Conservation (phyloP, 64 coral and sea anemone genomes). For the Anthopleura sola region DNA sequence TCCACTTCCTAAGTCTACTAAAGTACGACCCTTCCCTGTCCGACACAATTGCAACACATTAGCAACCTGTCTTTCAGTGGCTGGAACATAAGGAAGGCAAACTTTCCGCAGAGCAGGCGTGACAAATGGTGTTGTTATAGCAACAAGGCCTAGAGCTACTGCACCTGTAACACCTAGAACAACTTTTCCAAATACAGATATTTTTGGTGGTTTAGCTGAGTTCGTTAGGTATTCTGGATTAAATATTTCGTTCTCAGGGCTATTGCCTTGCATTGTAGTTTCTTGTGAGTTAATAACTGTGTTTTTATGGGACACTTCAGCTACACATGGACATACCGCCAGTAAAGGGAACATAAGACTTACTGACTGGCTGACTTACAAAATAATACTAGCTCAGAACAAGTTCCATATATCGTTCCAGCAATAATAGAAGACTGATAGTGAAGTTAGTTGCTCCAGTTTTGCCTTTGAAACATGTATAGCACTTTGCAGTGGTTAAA, state of each 20-base stretch:
- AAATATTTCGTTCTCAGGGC: neutral
- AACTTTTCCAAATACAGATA: slow-evolving; percentile 60
- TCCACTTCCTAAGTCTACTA: slow-evolving; percentile 82
- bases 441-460: neutral
- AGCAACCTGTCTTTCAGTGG: slow-evolving; percentile 83
- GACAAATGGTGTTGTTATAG: slow-evolving; percentile 84
- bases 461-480: neutral
- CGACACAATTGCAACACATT: slow-evolving; percentile 67
- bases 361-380: neutral
- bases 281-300: neutral
- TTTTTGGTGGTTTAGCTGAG: neutral
- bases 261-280: neutral
- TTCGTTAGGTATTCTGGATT: neutral
- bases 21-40: neutral
- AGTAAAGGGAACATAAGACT: neutral
- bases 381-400: neutral
- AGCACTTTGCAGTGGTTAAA: neutral
- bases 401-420: neutral
- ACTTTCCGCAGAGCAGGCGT: slow-evolving; percentile 86
- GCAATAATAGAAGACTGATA: neutral
- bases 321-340: slow-evolving; percentile 2
- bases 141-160: slow-evolving; percentile 67
- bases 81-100: slow-evolving; percentile 94
- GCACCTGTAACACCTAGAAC: slow-evolving; percentile 78
- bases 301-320: neutral